These are phyloP conservation scores for Oreohelix idahoensis DNA, from an alignment of 1,140 invertebrate species.

Conservation along the genomic window DNA sequence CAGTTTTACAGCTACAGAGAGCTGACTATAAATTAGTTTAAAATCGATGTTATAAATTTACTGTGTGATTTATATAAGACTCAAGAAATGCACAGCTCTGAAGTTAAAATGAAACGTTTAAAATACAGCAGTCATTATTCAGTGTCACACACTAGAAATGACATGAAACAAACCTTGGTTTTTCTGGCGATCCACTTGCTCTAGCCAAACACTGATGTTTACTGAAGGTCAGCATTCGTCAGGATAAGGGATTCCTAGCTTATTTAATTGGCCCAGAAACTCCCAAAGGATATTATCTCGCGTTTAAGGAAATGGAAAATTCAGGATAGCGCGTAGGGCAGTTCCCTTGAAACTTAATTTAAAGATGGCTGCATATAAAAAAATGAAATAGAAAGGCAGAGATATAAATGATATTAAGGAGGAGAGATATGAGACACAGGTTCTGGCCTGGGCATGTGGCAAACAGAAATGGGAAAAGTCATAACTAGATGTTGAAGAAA, in stretches of 20 bases:
- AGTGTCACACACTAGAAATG: neutral
- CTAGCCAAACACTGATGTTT: neutral
- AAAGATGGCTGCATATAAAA: neutral
- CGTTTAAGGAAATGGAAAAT: constrained; percentile 21
- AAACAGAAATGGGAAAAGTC: neutral
- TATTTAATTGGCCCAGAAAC: neutral
- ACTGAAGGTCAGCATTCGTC: neutral
- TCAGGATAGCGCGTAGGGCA: neutral
- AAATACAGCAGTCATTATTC: neutral
- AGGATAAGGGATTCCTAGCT: neutral
- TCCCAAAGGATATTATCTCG: constrained; percentile 17
- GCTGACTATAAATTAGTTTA: too few relatives aligned
- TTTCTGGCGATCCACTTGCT: too few relatives aligned
- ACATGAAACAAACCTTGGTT: neutral
- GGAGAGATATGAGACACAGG: neutral
- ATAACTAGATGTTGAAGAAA: neutral
- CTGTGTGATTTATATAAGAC: too few relatives aligned
- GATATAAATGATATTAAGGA: neutral
- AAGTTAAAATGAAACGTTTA: too few relatives aligned
- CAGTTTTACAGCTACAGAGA: too few relatives aligned
- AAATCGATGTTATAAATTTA: too few relatives aligned
- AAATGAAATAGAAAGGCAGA: neutral
- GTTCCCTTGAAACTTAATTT: neutral
- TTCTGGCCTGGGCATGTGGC: too few relatives aligned
- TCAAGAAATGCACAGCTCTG: too few relatives aligned